Percentiles rank a stretch among this genome's conserved stretches.
These are phyloP conservation scores for Fragum whitleyi DNA, from an alignment of 2,888 invertebrate genomes.

Conservation along the genomic window DNA sequence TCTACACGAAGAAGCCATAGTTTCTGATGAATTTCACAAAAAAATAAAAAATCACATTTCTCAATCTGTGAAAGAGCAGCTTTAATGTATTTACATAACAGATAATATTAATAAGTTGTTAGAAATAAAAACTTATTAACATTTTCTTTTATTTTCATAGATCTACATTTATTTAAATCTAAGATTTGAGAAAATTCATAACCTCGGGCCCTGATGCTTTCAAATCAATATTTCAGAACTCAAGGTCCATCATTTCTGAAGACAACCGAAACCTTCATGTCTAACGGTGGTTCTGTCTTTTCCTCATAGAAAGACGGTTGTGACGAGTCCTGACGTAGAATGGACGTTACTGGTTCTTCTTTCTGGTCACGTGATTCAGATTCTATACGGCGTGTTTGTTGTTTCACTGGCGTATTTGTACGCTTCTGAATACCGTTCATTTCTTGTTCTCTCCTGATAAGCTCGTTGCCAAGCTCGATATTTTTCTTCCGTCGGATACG, in stretches of 20 bases:
- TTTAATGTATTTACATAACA: no score
- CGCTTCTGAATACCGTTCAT: background rate
- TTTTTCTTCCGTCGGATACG: slow-evolving; percentile 59
- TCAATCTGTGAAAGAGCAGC: no score
- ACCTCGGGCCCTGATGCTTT: no score
- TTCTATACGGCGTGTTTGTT: background rate
- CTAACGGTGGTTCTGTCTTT: slow-evolving; percentile 58
- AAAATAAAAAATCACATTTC: no score
- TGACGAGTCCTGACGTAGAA: background rate
- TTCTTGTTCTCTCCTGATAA: slow-evolving; percentile 35
- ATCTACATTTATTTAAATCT: no score
- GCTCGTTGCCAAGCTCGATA: slow-evolving; percentile 41
- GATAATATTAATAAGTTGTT: no score
- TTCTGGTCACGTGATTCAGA: background rate
- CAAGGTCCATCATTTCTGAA: slow-evolving; percentile 54
- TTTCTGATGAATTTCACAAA: no score
- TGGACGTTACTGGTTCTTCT: background rate
- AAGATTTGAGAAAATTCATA: no score
- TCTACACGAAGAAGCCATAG: no score
- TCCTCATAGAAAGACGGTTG: slow-evolving; percentile 50
- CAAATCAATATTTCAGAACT: no score
- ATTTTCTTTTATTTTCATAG: no score
- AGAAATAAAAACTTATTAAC: no score
- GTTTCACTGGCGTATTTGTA: slow-evolving; percentile 5
- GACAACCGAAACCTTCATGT: slow-evolving; percentile 64